Evolutionary conservation across 1,140 invertebrate genomes (phyloP).

Genomic region (Manduca sexta): DNA sequence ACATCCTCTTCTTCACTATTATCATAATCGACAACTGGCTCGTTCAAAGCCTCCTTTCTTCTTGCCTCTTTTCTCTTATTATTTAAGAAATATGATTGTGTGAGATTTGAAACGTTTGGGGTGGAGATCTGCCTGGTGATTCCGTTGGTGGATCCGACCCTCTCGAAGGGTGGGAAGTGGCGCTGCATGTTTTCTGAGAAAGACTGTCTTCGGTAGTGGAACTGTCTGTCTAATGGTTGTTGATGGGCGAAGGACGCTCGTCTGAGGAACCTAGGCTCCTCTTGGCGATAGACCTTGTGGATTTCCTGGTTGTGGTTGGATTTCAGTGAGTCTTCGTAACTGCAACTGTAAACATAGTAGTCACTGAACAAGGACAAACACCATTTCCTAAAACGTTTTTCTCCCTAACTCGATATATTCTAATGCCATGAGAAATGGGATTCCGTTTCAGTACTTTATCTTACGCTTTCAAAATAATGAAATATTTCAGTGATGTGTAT

Average conservation of each 20-base stretch:
- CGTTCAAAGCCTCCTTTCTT: constrained; percentile 54
- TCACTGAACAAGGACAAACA: background rate
- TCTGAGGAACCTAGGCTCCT: constrained; percentile 39
- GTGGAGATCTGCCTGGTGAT: constrained; percentile 51
- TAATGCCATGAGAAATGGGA: no score
- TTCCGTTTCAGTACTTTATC: no score
- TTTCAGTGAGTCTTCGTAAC: constrained; percentile 79
- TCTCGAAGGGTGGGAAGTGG: constrained; percentile 54
- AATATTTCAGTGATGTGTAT: no score
- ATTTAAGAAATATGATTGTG: constrained; percentile 44
- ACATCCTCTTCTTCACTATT: constrained; percentile 67
- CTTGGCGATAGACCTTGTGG: constrained; percentile 30
- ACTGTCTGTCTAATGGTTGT: constrained; percentile 32
- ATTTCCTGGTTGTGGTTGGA: constrained; percentile 56
- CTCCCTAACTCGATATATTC: no score
- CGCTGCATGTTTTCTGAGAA: constrained; percentile 62
- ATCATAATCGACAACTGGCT: constrained; percentile 69
- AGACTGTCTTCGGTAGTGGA: constrained; percentile 48
- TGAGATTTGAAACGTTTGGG: constrained; percentile 43
- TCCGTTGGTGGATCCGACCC: constrained; percentile 27
- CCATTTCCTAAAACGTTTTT: no score
- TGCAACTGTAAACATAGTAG: constrained; percentile 61
- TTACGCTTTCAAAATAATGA: no score
- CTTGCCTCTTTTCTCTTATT: constrained; percentile 38
- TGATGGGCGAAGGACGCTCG: constrained; percentile 56